Evolutionary conservation across 64 coral and sea anemone genomes (phyloP), one percentile per base, ranked within the genome.

Genomic region (Porites australiensis): DNA sequence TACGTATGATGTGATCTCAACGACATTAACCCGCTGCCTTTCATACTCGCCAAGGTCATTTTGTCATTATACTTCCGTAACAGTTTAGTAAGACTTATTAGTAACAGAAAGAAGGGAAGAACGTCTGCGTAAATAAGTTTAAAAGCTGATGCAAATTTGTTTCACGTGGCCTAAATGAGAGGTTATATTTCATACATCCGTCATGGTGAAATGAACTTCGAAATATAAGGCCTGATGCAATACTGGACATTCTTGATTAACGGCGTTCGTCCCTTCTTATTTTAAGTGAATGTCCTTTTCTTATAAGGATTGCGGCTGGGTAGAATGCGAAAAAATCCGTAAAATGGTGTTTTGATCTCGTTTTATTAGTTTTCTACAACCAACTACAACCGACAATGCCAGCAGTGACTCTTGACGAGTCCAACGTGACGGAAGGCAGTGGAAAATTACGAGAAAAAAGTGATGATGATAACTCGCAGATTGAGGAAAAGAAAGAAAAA

Each of bases 401-500:
- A n/a, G 60, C 81, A 67, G 81, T 83, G 15, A 83, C 81, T 8
- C 44, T 83, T 6, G 80, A 83, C 23, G 80, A 65, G 15, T 5
- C 11, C 15, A 68, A 50, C 46, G 18, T 64, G 81, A 83, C 81
- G 0, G 81, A 83, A 23, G 43, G n/a, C 37, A 45, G 44, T 11
- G 81, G 62, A 22, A 83, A 83, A 83, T 68, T 83, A 50, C 7
- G 44, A 64, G 81, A 83, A 47, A 83, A 66, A 51, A 68, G 14
- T 4, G 81, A 63, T 3, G 62, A 48, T 47, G 62, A 48, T 47
- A 68, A 64, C 6, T 45, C 81, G 6, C 81, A 68, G 19, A 83
- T 83, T 67, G 81, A 83, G 11, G 81, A 67, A 68, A 83, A 64
- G 44, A 83, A 66, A 67, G 81, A 83, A 67, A 68, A 67, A 44